phyloP scores from a whole-genome alignment of 2,888 invertebrate genomes.

The Pocota personata region DNA sequence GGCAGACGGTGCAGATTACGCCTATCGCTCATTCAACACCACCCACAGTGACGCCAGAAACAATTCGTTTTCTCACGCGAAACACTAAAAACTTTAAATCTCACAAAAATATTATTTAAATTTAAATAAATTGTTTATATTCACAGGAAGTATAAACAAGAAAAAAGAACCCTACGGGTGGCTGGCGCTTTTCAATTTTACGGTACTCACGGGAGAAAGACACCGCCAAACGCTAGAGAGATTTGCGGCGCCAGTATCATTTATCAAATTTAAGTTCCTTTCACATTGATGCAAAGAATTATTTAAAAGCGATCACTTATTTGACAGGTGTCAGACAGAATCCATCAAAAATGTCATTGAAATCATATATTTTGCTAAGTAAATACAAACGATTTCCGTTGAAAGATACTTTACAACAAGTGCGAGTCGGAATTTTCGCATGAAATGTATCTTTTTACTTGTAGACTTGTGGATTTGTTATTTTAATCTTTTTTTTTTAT shows the following conservation, averaged over 20 bases:
- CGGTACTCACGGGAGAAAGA: neutral
- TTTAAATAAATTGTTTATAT: constrained; percentile 15
- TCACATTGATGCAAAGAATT: neutral
- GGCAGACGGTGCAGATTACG: neutral
- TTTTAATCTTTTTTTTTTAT: neutral
- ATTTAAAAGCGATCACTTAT: neutral
- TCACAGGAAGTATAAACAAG: neutral
- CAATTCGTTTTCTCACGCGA: neutral
- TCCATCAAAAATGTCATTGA: neutral
- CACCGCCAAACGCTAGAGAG: neutral
- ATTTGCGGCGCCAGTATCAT: constrained; percentile 25
- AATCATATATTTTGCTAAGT: neutral
- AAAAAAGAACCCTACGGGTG: neutral
- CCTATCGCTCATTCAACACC: neutral
- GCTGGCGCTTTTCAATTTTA: neutral
- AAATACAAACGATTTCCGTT: neutral
- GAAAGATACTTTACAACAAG: neutral
- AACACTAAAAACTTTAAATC: neutral
- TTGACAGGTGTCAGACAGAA: constrained; percentile 47
- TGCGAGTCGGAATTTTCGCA: neutral
- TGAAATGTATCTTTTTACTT: neutral
- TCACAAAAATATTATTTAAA: neutral
- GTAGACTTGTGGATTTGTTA: neutral
- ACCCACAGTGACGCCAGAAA: constrained; percentile 9
- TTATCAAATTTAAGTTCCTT: constrained; percentile 6